Conservation (phyloP, 2,113 vertebrate genomes). For the Panthera uncia region DNA sequence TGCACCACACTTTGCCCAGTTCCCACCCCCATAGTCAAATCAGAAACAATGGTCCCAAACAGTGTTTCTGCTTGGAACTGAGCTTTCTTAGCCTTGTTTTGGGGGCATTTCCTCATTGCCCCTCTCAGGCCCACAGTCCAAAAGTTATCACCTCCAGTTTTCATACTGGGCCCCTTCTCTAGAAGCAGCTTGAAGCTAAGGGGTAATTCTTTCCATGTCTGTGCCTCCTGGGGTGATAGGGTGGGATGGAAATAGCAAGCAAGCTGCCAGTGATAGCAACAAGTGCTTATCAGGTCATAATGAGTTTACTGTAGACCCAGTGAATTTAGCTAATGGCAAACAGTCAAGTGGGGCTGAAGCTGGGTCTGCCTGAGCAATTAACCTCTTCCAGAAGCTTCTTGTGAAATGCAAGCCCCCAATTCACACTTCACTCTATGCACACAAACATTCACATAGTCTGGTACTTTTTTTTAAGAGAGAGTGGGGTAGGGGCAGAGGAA, state of each 20-base stretch:
- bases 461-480: not conserved
- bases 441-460: not conserved
- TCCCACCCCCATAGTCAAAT: not conserved
- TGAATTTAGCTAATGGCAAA: not conserved
- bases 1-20: not conserved
- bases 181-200: not conserved
- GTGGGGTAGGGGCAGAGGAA: too few species aligned
- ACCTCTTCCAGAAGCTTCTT: not conserved
- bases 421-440: rapidly evolving
- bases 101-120: not conserved
- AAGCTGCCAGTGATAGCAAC: not conserved
- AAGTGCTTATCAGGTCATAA: not conserved
- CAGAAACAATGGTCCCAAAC: not conserved
- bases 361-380: not conserved
- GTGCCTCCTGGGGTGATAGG: not conserved
- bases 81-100: not conserved
- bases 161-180: not conserved
- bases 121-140: not conserved
- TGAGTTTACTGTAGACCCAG: not conserved
- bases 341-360: not conserved
- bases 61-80: not conserved
- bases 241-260: not conserved
- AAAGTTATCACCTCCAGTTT: not conserved
- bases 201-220: not conserved
- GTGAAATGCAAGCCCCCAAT: not conserved